Conservation (phyloP, 2,888 invertebrate genomes). For the Caenorhabditis sulstoni region DNA sequence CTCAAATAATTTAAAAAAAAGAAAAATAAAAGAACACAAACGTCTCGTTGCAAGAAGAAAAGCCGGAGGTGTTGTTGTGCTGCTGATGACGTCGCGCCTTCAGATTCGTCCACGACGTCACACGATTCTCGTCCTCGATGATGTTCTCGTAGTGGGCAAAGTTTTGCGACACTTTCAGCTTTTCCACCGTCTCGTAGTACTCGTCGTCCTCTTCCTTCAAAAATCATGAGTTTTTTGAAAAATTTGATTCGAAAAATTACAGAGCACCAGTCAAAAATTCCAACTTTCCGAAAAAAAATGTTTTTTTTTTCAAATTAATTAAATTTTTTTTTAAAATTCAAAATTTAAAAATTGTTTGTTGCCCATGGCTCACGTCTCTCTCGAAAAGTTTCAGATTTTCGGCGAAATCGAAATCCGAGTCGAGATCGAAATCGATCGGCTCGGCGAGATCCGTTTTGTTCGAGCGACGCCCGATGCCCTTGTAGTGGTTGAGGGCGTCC, state of each 20-base stretch:
- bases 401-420: slow-evolving; percentile 77
- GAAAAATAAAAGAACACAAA: background rate
- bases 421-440: slow-evolving; percentile 69
- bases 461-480: slow-evolving; percentile 58
- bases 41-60: background rate
- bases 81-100: slow-evolving; percentile 28
- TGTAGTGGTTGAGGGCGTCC: slow-evolving; percentile 63
- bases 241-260: no score
- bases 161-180: slow-evolving; percentile 69
- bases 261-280: no score
- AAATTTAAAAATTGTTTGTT: no score
- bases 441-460: slow-evolving; percentile 60
- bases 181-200: slow-evolving; percentile 68
- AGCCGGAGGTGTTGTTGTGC: background rate
- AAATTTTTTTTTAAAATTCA: background rate
- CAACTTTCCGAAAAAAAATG: no score
- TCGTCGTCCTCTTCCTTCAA: slow-evolving; percentile 65
- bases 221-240: background rate
- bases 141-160: slow-evolving; percentile 79
- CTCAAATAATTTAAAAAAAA: no score
- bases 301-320: no score
- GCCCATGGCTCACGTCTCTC: slow-evolving; percentile 54
- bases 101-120: slow-evolving; percentile 74
- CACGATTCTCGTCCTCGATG: slow-evolving; percentile 68
- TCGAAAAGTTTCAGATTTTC: slow-evolving; percentile 74